Base-by-base conservation (phyloP, 2,888 invertebrate genomes). In the Pheosia tremula region DNA sequence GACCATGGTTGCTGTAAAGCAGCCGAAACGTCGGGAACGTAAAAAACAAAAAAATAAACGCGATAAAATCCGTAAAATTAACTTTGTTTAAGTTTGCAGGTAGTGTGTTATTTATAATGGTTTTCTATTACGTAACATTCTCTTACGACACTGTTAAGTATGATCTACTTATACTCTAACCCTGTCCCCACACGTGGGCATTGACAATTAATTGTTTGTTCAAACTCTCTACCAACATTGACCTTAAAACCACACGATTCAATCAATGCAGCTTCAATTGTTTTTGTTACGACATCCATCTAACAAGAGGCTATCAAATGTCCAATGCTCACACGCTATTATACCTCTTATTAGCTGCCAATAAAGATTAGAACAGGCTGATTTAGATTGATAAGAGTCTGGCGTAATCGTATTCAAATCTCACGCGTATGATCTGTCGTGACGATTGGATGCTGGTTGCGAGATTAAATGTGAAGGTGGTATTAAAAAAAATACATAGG, bases 221-320 rank as follows among this genome's bases (percentile, higher is more conserved):
- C 24, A 52, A 24, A 52, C 52, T 52, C 24, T 52, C 52, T 36
- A 53, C 53, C 36, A 53, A 55, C 55, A 39, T 11, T 55, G 55
- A 55, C 55, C 55, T 55, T 55, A 55, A 10, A 54, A 4, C n/a
- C 4, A 39, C 55, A 55, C 53, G 53, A 53, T 36, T 55, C 55
- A 55, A 55, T 53, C 37, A 55, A 37, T 39, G 10, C 38, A 39
- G 36, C 13, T 55, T 55, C 53, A 53, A 53, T 53, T 55, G 55
- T 55, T 55, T 55, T 55, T 39, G 5, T 55, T 55, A 38, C 55
- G 39, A 55, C 38, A 55, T 39, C 55, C 6, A 55, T 55, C 38
- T 55, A 53, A 53, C 53, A 36, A 53, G 53, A 53, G 53, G 5
- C 37, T 53, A n/a, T 39, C 39, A 55, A 39, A 39, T 53, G 37